Base-by-base conservation (phyloP, 2,888 invertebrate species). In the Brenthis ino region DNA sequence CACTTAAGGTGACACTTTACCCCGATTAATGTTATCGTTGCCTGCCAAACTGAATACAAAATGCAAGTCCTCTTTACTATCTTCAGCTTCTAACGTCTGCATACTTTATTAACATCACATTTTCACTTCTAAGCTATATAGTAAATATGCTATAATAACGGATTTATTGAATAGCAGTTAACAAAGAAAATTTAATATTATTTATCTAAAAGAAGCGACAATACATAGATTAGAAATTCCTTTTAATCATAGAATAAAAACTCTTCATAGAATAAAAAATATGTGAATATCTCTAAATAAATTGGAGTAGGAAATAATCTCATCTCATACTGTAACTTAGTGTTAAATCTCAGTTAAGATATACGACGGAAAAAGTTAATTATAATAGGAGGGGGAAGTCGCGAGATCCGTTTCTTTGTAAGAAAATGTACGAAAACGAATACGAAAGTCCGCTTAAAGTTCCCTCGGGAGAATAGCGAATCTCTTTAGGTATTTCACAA, bases 11-110 rank as follows among this genome's bases (percentile, higher is more conserved):
- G 91, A 91, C 91, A 91, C 89, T 91, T 90, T 89, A 84, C 85
- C 86, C 89, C 89, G 91, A 91, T 91, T 92, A 91, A 91, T 89
- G 88, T 91, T 92, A 92, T 92, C 89, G 89, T 85, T 84, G 87
- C 84, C 88, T 84, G 86, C 88, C 91, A 88, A 89, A 89, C 91
- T 88, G 92, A 93, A 91, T 92, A 91, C 90, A 87, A 91, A 77
- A 90, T 91, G 88, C 86, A 85, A 80, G 80, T 78, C 73, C 72
- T 68, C 68, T 69, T 56, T 58, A 65, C 64, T 68, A 56, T 65
- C 53, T 65, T 47, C 47, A 64, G 68, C 57, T 64, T 74, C 58
- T 67, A 65, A 64, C 57, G 63, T 68, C 51, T 54, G 54, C 67
- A 67, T 69, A 55, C 58, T 61, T 64, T 68, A 70, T 72, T 65